Base-by-base conservation (phyloP, 2,797 vertebrate genomes). In the Emys orbicularis region DNA sequence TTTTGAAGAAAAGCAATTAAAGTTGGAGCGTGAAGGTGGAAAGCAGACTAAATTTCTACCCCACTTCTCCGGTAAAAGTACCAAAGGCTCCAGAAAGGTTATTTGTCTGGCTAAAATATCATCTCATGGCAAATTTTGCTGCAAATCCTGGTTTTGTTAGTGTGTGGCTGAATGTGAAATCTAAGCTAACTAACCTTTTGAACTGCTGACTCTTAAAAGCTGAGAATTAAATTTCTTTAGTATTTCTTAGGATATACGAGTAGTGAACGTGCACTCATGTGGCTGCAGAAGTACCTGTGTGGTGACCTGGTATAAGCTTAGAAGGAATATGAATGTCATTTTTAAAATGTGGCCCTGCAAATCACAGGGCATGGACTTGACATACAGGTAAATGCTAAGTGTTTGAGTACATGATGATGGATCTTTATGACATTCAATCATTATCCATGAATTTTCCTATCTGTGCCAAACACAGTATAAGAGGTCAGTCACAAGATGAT, bases 1-100 rank as follows among this genome's bases (percentile, higher is more conserved):
- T 83, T 84, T 81, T 90, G 81, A 77, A 90, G 74, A 61, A 86
- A 92, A 29, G 31, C 34, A 90, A 87, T 90, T 93, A 95, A 97
- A 77, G 2, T 3, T 79, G 44, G n/a, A 84, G 87, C 49, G 5
- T 2, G 52, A 74, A 92, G 25, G 52, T 81, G 85, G 87, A 95
- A 95, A 90, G 4, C 5, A 31, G 53, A 6, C 16, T 31, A 76
- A 34, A 81, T 56, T 47, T 87, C 83, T 2, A 1, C 50, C 27
- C 11, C 90, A 53, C 87, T 89, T 86, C 19, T 89, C 37, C 19
- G 31, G 27, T 16, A 68, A 53, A 81, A 15, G 72, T 3, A 9
- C 12, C 41, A 16, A 0, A 12, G 6, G 1, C 41, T 83, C 27
- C 44, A 37, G 31, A 77, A 77, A 49, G 27, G 4, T 13, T 15